These are phyloP conservation scores for Poecilia latipinna DNA, from an alignment of 2,113 vertebrate genomes.

Conservation along the genomic window DNA sequence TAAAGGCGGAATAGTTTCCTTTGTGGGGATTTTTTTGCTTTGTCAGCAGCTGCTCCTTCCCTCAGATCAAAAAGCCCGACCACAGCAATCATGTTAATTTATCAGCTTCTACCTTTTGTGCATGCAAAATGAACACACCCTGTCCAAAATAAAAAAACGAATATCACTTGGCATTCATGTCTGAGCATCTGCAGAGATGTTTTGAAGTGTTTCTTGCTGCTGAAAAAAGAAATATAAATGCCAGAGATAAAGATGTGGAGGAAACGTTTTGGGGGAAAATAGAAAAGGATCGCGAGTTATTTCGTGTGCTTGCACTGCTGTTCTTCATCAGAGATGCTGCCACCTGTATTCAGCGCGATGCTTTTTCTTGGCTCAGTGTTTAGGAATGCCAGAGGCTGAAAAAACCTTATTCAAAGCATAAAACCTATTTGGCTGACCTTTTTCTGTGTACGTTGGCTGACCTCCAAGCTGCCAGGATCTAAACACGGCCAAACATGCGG, in stretches of 20 bases:
- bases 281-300: conserved; percentile 9
- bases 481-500: conserved; percentile 42
- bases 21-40: conserved; percentile 2
- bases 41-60: conserved; percentile 9
- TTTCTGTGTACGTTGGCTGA: conserved; percentile 33
- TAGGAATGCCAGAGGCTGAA: conserved; percentile 25
- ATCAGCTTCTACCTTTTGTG: conserved; percentile 1
- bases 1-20: neutral
- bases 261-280: neutral
- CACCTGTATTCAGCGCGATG: conserved; percentile 24
- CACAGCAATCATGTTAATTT: conserved; percentile 2
- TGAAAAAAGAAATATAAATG: neutral
- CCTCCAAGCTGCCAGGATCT: conserved; percentile 41
- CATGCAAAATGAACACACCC: neutral
- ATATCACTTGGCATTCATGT: neutral
- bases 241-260: neutral
- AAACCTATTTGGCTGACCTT: conserved; percentile 23
- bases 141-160: neutral
- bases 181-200: neutral
- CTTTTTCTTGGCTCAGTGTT: conserved; percentile 14
- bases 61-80: conserved; percentile 1
- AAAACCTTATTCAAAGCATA: conserved; percentile 5
- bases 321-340: neutral
- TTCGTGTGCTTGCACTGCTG: neutral
- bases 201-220: neutral